phyloP scores from a whole-genome alignment of 2,797 vertebrate genomes.

The Sylvilagus floridanus region DNA sequence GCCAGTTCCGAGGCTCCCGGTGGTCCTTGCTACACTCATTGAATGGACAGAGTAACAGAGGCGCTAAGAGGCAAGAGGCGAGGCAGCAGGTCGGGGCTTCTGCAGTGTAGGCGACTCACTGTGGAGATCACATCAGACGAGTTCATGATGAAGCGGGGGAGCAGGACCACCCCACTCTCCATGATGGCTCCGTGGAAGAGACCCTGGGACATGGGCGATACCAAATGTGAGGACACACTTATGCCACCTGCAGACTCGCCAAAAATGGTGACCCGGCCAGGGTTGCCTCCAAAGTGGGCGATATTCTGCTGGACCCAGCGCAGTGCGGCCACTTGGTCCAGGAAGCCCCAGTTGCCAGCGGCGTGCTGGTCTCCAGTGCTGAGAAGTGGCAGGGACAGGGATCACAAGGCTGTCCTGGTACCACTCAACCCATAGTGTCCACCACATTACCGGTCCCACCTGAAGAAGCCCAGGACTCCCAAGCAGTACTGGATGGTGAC shows the following conservation, averaged over 20 bases:
- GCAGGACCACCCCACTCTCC: constrained; percentile 71
- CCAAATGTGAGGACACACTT: constrained; percentile 89
- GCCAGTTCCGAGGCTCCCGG: neutral
- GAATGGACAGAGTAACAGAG: neutral
- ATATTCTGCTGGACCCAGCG: constrained; percentile 92
- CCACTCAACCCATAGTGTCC: fast-evolving
- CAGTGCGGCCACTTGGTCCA: constrained; percentile 91
- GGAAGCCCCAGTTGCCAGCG: constrained; percentile 90
- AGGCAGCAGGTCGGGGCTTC: neutral
- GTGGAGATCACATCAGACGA: neutral
- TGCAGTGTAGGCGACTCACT: constrained; percentile 23
- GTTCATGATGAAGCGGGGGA: neutral
- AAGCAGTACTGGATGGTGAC: constrained; percentile 92
- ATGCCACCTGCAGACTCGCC: constrained; percentile 90
- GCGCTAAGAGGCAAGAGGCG: neutral
- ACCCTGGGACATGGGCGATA: constrained; percentile 81
- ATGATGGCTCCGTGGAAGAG: constrained; percentile 83
- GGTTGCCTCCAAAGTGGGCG: constrained; percentile 85
- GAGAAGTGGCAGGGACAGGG: neutral
- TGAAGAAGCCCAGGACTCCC: constrained; percentile 91
- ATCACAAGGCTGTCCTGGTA: neutral
- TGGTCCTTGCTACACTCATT: neutral
- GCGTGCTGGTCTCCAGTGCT: constrained; percentile 90
- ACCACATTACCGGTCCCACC: constrained; percentile 82
- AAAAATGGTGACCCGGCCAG: constrained; percentile 89